Base-by-base conservation (phyloP, 1,140 invertebrate species). In the Battus philenor region DNA sequence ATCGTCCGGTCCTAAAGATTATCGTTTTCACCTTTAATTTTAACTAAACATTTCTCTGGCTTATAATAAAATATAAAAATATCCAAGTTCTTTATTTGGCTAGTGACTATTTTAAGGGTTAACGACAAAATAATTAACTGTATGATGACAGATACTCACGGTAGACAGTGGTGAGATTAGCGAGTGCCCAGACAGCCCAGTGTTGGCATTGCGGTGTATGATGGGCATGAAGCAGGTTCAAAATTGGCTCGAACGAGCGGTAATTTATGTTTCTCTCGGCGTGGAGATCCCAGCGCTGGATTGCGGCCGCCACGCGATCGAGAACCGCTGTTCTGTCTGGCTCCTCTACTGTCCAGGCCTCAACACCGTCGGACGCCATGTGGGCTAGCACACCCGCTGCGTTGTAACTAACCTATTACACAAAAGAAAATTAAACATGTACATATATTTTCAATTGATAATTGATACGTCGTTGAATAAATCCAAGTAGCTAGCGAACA, bases 151-250 rank as follows among this genome's bases (percentile, higher is more conserved):
- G n/a, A n/a, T 68, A 93, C 93, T 93, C 87, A 96, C 94, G 93
- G 80, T 96, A 96, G 29, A 98, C 95, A 60, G 90, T 91, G 7
- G 97, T 99, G 10, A 99, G 89, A 87, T 99, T 99, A 17, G 97
- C 96, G 24, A 99, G 87, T 3, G 97, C 98, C 97, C 97, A 99
- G n/a, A 95, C 93, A 1, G 97, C 96, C 97, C 97, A 98, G 69
- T 96, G 91, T 73, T 98, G 96, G 78, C 95, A 97, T 71, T 95
- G 91, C 0, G 94, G 93, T 1, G 95, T 97, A 54, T 97, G 93
- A 67, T 91, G 91, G 39, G 93, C 90, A 52, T 91, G 88, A 2
- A 97, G 88, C 26, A 98, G 83, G 45, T 93, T 88, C 4, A 98
- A 82, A 52, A 98, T 95, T 2, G 97, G 97, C 68, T 95, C 91